Conservation (phyloP, 2,888 invertebrate genomes). For the Holacanthella duospinosa region DNA sequence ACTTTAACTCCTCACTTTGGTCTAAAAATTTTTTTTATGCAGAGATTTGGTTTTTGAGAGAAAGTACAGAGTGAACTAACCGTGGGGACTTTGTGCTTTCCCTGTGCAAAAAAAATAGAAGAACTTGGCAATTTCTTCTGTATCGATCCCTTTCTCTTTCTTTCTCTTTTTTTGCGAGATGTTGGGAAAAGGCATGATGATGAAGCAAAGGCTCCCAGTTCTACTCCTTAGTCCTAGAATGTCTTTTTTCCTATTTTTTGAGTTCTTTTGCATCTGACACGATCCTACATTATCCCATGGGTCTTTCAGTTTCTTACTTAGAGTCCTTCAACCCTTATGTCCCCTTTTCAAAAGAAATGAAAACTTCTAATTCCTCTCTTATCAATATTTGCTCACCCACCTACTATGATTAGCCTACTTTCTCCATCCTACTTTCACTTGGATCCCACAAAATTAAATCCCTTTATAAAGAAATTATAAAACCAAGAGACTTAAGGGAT, state of each 20-base stretch:
- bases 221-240: background rate
- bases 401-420: background rate
- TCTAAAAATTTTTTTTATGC: too few species aligned
- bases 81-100: too few species aligned
- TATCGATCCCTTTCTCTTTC: conserved; percentile 31
- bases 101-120: conserved; percentile 24
- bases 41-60: too few species aligned
- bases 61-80: too few species aligned
- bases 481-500: too few species aligned
- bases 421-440: background rate
- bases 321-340: background rate
- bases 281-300: conserved; percentile 26
- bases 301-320: conserved; percentile 5
- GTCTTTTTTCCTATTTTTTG: conserved; percentile 14
- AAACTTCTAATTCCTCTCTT: background rate
- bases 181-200: too few species aligned
- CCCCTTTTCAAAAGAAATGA: background rate
- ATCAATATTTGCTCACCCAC: background rate
- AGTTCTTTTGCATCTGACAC: conserved; percentile 26
- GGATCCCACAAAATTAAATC: background rate
- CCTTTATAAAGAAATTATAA: too few species aligned
- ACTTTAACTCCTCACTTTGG: too few species aligned
- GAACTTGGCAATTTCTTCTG: conserved; percentile 38
- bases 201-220: background rate
- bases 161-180: conserved; percentile 8